These are phyloP conservation scores for Hofmannophila pseudospretella DNA, from an alignment of 2,888 invertebrate species.

Conservation along the genomic window DNA sequence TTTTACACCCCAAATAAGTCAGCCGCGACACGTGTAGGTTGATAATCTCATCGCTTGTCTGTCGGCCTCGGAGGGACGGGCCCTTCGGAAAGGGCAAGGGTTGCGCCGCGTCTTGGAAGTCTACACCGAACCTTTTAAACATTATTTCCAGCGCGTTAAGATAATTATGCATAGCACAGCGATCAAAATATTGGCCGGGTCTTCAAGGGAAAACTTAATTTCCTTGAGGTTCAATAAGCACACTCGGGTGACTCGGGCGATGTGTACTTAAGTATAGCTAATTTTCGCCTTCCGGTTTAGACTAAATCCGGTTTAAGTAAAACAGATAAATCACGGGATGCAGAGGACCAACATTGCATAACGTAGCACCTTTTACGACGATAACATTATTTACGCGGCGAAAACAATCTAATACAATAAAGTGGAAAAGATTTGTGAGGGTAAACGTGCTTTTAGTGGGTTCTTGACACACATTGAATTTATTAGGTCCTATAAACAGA, in stretches of 20 bases:
- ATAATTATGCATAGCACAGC: slow-evolving; percentile 53
- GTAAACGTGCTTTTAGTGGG: slow-evolving; percentile 33
- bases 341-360: too few relatives aligned
- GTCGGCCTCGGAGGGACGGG: slow-evolving; percentile 19
- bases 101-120: slow-evolving; percentile 41
- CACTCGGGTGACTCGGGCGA: slow-evolving; percentile 8
- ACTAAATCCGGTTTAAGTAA: too few relatives aligned
- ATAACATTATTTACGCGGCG: slow-evolving; percentile 8
- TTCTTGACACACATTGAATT: slow-evolving; percentile 47
- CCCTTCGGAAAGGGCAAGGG: slow-evolving; percentile 34
- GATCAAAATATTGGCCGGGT: slow-evolving; percentile 35
- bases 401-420: slow-evolving; percentile 19
- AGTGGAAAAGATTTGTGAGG: slow-evolving; percentile 18
- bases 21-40: slow-evolving; percentile 37
- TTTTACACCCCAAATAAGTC: slow-evolving; percentile 56
- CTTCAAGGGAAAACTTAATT: slow-evolving; percentile 20
- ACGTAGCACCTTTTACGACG: too few relatives aligned
- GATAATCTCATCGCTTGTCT: slow-evolving; percentile 35
- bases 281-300: too few relatives aligned
- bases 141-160: slow-evolving; percentile 54
- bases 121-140: slow-evolving; percentile 37
- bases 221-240: slow-evolving; percentile 20
- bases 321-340: too few relatives aligned
- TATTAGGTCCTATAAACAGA: too few relatives aligned
- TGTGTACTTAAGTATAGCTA: too few relatives aligned